Conservation (phyloP, 1,140 invertebrate genomes). For the Magallana gigas region DNA sequence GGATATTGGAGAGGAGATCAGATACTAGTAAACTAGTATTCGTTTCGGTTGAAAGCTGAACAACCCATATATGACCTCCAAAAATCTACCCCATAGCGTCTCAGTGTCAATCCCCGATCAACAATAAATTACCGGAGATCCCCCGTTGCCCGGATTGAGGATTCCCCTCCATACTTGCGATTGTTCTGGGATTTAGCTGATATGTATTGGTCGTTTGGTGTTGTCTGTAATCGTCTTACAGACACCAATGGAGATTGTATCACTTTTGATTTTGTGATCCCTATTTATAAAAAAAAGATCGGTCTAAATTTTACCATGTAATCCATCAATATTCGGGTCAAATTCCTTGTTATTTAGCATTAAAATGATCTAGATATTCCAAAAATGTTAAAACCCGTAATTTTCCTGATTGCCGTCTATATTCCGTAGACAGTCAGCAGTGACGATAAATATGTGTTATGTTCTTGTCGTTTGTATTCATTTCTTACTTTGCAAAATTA, state of each 20-base stretch:
- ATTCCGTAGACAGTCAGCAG: no score
- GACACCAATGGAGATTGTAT: neutral
- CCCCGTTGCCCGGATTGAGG: neutral
- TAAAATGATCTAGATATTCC: neutral
- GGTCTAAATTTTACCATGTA: neutral
- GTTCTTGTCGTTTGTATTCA: no score
- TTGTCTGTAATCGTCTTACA: constrained; percentile 5
- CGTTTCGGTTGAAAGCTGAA: no score
- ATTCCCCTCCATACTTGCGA: neutral
- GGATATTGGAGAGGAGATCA: no score
- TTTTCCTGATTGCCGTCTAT: no score
- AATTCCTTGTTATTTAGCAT: neutral
- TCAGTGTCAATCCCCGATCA: neutral
- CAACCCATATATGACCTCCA: no score
- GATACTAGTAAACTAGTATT: neutral
- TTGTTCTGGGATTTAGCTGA: neutral
- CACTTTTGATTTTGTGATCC: constrained; percentile 26
- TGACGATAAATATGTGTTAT: no score
- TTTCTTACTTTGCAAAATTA: no score
- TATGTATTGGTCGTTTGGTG: constrained; percentile 19
- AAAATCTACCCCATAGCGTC: no score
- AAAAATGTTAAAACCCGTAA: neutral
- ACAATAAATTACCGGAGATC: neutral
- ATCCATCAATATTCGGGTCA: neutral
- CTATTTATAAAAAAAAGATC: neutral